phyloP scores from a whole-genome alignment of 37 sponge, comb jelly and placozoan species.

The Halisarca cf. caerulea region DNA sequence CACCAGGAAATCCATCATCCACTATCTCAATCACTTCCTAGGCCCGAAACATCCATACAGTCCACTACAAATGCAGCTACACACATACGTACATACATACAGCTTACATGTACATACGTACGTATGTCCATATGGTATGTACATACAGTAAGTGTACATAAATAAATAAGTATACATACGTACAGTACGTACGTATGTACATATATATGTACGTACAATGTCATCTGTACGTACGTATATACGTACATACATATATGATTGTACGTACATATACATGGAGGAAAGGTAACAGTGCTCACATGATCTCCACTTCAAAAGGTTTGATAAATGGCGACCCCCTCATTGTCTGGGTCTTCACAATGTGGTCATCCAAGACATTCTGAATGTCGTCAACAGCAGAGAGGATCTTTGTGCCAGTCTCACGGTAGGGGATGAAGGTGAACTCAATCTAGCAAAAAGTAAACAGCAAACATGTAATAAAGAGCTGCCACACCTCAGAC shows the following conservation, averaged over 20 bases:
- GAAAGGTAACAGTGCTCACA: slow-evolving; percentile 42
- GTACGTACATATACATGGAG: too few relatives aligned
- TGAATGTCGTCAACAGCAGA: slow-evolving; percentile 96
- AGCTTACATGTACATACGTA: too few relatives aligned
- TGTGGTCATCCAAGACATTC: slow-evolving; percentile 97
- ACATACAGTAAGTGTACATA: background rate
- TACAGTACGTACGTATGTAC: too few relatives aligned
- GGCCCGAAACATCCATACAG: too few relatives aligned
- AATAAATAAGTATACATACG: too few relatives aligned
- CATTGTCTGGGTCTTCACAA: slow-evolving; percentile 99
- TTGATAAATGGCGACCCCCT: slow-evolving; percentile 98
- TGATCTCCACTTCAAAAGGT: slow-evolving; percentile 94
- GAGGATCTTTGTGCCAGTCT: slow-evolving; percentile 97
- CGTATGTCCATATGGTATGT: too few relatives aligned
- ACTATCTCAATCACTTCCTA: too few relatives aligned
- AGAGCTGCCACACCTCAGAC: background rate
- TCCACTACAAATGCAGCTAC: too few relatives aligned
- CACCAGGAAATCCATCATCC: too few relatives aligned
- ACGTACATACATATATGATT: too few relatives aligned
- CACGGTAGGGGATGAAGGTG: slow-evolving; percentile 83
- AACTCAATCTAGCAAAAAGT: slow-evolving; percentile 75
- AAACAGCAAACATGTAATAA: background rate
- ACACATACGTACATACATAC: too few relatives aligned
- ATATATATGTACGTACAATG: background rate
- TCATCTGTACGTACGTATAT: background rate